Conservation (phyloP, 2,113 vertebrate genomes). For the Merops nubicus region DNA sequence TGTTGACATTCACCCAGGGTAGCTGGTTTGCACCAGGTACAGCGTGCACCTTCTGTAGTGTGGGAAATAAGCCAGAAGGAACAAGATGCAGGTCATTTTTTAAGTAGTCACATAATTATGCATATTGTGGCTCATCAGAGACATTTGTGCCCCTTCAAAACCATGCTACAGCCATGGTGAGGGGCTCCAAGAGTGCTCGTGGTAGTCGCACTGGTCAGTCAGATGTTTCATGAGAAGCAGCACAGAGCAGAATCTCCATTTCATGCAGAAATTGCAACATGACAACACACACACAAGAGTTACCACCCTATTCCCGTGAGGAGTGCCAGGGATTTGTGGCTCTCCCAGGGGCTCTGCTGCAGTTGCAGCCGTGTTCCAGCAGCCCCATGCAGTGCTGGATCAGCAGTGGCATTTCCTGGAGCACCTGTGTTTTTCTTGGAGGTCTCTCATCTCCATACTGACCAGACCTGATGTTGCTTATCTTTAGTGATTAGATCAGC, state of each 20-base stretch:
- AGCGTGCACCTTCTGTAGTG: accelerated
- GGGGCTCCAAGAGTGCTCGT: neutral
- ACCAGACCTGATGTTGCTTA: constrained; percentile 33
- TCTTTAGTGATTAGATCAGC: neutral
- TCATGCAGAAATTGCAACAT: neutral
- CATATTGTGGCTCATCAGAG: neutral
- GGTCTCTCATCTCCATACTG: neutral
- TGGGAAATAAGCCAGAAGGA: neutral
- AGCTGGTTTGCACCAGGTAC: neutral
- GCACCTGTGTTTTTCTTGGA: constrained; percentile 70
- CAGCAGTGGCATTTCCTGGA: constrained; percentile 31
- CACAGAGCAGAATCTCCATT: neutral
- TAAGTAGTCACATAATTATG: neutral
- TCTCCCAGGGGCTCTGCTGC: neutral
- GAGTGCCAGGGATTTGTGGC: neutral
- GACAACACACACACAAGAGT: neutral
- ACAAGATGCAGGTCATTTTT: neutral
- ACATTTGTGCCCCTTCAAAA: neutral
- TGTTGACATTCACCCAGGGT: neutral
- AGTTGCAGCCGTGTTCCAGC: neutral
- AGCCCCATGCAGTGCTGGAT: neutral
- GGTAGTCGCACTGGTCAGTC: accelerated
- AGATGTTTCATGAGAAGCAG: neutral
- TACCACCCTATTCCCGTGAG: neutral
- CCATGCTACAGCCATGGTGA: neutral